These are phyloP conservation scores for Cetoscarus ocellatus DNA, from an alignment of 2,797 vertebrate species.

Conservation along the genomic window DNA sequence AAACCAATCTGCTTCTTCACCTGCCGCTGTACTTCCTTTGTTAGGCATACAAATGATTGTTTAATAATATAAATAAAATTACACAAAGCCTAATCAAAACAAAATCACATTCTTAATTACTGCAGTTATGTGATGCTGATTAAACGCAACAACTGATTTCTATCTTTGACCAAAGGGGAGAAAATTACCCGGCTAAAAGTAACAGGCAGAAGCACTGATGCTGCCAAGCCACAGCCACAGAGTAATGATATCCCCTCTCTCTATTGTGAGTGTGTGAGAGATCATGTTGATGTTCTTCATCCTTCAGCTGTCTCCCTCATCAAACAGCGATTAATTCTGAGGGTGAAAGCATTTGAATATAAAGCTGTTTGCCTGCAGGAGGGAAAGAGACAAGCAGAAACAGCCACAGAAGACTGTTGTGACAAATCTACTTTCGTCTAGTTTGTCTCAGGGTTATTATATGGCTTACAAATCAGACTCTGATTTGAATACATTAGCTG, in stretches of 20 bases:
- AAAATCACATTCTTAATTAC: constrained; percentile 6
- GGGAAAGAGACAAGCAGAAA: background rate
- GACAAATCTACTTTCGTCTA: constrained; percentile 27
- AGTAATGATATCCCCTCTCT: constrained; percentile 18
- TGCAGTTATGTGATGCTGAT: constrained; percentile 19
- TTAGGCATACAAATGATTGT: too few species aligned
- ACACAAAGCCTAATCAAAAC: background rate
- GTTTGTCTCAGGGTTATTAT: constrained; percentile 18
- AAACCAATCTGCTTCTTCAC: too few species aligned
- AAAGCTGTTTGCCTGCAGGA: constrained; percentile 53
- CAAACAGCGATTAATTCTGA: constrained; percentile 56
- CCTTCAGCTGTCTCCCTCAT: constrained; percentile 51
- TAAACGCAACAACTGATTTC: constrained; percentile 41
- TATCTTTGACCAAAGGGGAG: constrained; percentile 33
- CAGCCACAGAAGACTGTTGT: background rate
- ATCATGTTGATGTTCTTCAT: constrained; percentile 25
- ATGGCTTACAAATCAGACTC: constrained; percentile 5
- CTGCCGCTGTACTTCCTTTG: too few species aligned
- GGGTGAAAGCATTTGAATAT: constrained; percentile 59
- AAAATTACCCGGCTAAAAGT: constrained; percentile 50
- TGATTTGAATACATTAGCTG: constrained; percentile 17
- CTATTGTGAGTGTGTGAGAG: constrained; percentile 16
- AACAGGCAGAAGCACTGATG: constrained; percentile 39
- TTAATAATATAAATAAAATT: too few species aligned
- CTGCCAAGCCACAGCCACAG: constrained; percentile 37